These are phyloP conservation scores for Drosophila lacicola DNA, from an alignment of 2,888 invertebrate species.

Conservation along the genomic window DNA sequence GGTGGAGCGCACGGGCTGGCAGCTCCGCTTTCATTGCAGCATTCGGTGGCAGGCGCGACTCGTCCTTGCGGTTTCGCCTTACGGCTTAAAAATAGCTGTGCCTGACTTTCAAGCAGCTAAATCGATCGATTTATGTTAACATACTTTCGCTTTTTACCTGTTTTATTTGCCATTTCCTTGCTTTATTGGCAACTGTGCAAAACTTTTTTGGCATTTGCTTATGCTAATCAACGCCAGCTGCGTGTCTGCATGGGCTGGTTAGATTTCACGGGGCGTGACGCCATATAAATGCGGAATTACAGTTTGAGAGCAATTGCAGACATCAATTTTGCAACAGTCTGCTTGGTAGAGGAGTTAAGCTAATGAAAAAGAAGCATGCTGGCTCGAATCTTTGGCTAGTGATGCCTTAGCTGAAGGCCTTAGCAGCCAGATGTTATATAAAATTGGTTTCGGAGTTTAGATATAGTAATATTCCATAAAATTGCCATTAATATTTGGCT, in stretches of 20 bases:
- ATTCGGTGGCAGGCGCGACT: constrained; percentile 59
- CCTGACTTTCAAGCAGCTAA: constrained; percentile 57
- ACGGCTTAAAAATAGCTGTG: constrained; percentile 68
- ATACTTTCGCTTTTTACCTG: constrained; percentile 73
- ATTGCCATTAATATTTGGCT: neutral
- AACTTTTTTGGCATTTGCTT: constrained; percentile 58
- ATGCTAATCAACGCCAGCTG: constrained; percentile 68
- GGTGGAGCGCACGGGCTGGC: constrained; percentile 15
- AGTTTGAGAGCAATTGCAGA: constrained; percentile 39
- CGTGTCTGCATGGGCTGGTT: constrained; percentile 34
- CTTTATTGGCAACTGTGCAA: constrained; percentile 53
- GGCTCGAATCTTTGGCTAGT: too few species aligned
- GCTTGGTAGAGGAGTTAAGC: neutral
- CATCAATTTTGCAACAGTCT: neutral
- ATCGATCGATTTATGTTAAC: constrained; percentile 75
- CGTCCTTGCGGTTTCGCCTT: constrained; percentile 64
- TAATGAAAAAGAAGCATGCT: too few species aligned
- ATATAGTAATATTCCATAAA: too few species aligned
- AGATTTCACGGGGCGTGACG: constrained; percentile 7
- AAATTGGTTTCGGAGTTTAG: too few species aligned
- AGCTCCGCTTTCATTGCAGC: constrained; percentile 37
- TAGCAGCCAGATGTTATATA: too few species aligned
- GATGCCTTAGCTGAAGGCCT: too few species aligned
- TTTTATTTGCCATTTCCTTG: constrained; percentile 16
- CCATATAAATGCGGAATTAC: constrained; percentile 10